A percentile compares a stretch with the other conserved stretches of the same genome.
These are phyloP conservation scores for Acrobeloides nanus DNA, from an alignment of 2,888 invertebrate species.

Conservation along the genomic window DNA sequence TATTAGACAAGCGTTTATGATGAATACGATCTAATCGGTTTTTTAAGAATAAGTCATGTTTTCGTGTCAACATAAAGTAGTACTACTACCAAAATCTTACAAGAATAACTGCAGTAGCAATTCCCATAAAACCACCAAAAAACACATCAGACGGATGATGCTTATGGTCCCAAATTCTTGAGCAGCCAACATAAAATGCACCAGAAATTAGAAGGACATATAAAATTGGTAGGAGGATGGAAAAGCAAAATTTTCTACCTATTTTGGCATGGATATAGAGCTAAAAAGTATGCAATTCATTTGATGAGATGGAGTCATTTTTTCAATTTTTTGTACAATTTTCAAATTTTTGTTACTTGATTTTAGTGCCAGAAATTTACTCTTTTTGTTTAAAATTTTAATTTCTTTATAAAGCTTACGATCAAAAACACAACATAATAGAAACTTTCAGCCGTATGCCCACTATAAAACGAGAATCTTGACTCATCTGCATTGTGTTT, in stretches of 20 bases:
- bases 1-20: too few species aligned
- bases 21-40: too few species aligned
- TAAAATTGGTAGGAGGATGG: slow-evolving; percentile 66
- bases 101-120: slow-evolving; percentile 52
- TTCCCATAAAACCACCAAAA: slow-evolving; percentile 63
- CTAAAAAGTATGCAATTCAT: slow-evolving; percentile 54
- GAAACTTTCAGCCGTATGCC: slow-evolving; percentile 8
- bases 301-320: too few species aligned
- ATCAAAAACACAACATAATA: slow-evolving; percentile 3
- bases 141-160: slow-evolving; percentile 95
- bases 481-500: slow-evolving; percentile 8
- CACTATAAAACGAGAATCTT: slow-evolving; percentile 15
- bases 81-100: too few species aligned
- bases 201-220: slow-evolving; percentile 64
- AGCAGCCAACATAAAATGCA: slow-evolving; percentile 12
- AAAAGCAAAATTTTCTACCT: slow-evolving; percentile 69
- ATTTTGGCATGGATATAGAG: slow-evolving; percentile 77
- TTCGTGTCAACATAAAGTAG: too few species aligned
- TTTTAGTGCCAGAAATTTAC: neutral
- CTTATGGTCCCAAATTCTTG: slow-evolving; percentile 60
- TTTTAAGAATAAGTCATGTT: too few species aligned
- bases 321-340: too few species aligned
- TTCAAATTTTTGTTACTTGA: neutral
- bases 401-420: neutral
- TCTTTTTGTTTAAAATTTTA: neutral